Evolutionary conservation across 2,888 invertebrate species (phyloP).

Genomic region (Drosophila neotestacea): DNA sequence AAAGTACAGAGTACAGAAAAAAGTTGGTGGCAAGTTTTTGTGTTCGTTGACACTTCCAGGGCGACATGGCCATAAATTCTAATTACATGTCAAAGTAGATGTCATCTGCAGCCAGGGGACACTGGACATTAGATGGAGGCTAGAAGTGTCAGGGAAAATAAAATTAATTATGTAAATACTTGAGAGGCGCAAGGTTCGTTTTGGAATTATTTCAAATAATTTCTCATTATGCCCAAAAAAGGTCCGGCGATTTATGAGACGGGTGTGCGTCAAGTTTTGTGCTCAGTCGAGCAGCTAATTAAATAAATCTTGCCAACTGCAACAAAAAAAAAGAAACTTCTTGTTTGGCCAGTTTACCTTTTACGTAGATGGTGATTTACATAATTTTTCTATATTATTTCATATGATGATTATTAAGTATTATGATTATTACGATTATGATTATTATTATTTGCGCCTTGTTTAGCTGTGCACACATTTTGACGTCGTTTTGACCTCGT

Average conservation of each 20-base stretch:
- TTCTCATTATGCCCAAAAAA: constrained; percentile 40
- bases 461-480: constrained; percentile 48
- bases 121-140: constrained; percentile 16
- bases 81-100: constrained; percentile 47
- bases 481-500: constrained; percentile 25
- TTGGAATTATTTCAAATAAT: constrained; percentile 29
- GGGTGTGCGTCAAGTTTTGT: constrained; percentile 29
- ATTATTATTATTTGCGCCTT: constrained; percentile 60
- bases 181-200: constrained; percentile 4
- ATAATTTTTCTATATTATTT: constrained; percentile 71
- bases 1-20: neutral
- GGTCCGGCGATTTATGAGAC: constrained; percentile 34
- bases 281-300: constrained; percentile 48
- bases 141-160: constrained; percentile 13
- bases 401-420: constrained; percentile 60
- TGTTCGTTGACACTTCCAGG: constrained; percentile 33
- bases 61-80: constrained; percentile 45
- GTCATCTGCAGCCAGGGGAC: constrained; percentile 30
- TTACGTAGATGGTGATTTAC: constrained; percentile 62
- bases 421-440: constrained; percentile 40
- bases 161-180: constrained; percentile 52
- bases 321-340: constrained; percentile 29
- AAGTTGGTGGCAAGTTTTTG: constrained; percentile 7
- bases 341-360: constrained; percentile 58
- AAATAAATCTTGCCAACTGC: constrained; percentile 47